These are phyloP conservation scores for Aplysina aerophoba DNA, from an alignment of 37 sponge, comb jelly and placozoan species.

Conservation along the genomic window DNA sequence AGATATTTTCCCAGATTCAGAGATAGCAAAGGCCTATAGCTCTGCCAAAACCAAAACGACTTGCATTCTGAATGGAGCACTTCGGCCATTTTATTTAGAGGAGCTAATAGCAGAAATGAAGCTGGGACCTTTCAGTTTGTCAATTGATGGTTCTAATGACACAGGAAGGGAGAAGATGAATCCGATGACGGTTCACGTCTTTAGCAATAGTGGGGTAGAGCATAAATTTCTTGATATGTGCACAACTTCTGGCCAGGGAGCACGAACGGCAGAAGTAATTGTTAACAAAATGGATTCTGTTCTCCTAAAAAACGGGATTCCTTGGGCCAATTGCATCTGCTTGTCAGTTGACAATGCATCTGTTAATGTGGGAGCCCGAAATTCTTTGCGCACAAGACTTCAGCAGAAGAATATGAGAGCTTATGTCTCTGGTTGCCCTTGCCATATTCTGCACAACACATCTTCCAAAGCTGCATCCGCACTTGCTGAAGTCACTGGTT, in stretches of 20 bases:
- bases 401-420: not conserved
- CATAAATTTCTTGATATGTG: not conserved
- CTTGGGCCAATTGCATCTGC: constrained; percentile 63
- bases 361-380: constrained; percentile 58
- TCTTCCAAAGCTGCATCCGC: constrained; percentile 35
- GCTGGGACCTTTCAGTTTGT: constrained; percentile 49
- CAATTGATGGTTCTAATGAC: constrained; percentile 53
- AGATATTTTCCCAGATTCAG: constrained; percentile 61
- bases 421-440: constrained; percentile 51
- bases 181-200: constrained; percentile 36
- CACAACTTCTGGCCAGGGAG: not conserved
- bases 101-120: constrained; percentile 53
- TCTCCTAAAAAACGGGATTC: not conserved
- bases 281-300: constrained; percentile 56
- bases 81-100: constrained; percentile 47
- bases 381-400: constrained; percentile 38
- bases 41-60: constrained; percentile 64
- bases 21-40: constrained; percentile 47
- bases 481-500: constrained; percentile 6
- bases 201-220: not conserved
- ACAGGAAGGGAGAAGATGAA: constrained; percentile 27
- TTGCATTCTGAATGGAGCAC: constrained; percentile 72
- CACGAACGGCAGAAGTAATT: constrained; percentile 55
- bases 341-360: constrained; percentile 67
- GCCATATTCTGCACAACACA: constrained; percentile 34